phyloP scores from a whole-genome alignment of 1,140 invertebrate species.

The Aethina tumida region DNA sequence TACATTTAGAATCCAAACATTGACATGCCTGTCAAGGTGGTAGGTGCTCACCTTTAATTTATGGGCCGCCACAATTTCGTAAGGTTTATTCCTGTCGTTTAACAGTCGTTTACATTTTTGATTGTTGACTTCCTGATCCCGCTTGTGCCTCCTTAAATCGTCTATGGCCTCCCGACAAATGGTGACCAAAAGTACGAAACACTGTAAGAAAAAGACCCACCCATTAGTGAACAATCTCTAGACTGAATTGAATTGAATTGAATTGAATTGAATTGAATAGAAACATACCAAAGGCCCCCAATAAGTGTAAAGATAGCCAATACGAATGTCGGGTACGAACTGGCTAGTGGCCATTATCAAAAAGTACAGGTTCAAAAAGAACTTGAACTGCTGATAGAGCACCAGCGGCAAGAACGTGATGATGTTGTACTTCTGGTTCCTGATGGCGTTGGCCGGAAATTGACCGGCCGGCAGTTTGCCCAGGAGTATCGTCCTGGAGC shows the following conservation, averaged over 20 bases:
- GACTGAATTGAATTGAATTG: no score
- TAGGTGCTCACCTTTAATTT: constrained; percentile 36
- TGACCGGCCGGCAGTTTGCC: constrained; percentile 59
- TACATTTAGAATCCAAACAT: not conserved
- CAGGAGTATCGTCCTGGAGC: constrained; percentile 54
- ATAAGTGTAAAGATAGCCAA: constrained; percentile 97
- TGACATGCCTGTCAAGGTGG: not conserved
- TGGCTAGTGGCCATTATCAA: constrained; percentile 96
- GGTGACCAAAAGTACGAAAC: constrained; percentile 93
- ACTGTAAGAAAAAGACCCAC: constrained; percentile 42
- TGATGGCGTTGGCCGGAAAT: constrained; percentile 91
- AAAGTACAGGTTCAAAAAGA: constrained; percentile 98
- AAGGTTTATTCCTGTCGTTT: constrained; percentile 38
- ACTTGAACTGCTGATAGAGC: constrained; percentile 97
- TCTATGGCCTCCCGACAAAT: constrained; percentile 93
- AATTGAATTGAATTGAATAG: constrained; percentile 3
- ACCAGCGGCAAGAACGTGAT: constrained; percentile 96
- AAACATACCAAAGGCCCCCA: constrained; percentile 85
- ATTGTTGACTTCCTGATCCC: constrained; percentile 92
- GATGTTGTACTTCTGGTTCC: constrained; percentile 99
- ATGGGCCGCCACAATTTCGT: constrained; percentile 43
- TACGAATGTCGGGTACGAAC: constrained; percentile 92
- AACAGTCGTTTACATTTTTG: constrained; percentile 71
- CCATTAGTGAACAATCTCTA: no score
- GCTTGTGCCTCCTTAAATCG: constrained; percentile 82